Evolutionary conservation across 2,797 vertebrate species (phyloP).

Genomic region (Taenioides sp.): DNA sequence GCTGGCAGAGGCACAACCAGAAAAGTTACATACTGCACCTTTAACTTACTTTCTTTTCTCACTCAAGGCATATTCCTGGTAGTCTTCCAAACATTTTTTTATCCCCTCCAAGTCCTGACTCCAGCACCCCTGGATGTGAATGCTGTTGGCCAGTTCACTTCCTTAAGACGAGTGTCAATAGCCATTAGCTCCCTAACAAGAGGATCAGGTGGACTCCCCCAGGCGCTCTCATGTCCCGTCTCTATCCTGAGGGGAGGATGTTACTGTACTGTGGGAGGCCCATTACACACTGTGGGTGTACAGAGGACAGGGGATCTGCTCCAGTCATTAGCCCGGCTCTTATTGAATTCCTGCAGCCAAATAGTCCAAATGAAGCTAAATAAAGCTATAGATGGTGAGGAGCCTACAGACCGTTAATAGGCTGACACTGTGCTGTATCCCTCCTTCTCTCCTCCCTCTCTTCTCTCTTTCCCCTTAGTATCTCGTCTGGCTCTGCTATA

Average conservation of each 20-base stretch:
- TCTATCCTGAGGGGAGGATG: slow-evolving; percentile 65
- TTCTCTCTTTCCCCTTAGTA: background rate
- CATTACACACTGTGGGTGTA: slow-evolving; percentile 75
- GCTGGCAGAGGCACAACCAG: background rate
- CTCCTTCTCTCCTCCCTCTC: slow-evolving; percentile 14
- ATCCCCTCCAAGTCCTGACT: slow-evolving; percentile 42
- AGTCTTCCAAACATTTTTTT: slow-evolving; percentile 33
- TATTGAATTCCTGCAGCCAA: slow-evolving; percentile 69
- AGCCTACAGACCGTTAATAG: slow-evolving; percentile 69
- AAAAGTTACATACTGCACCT: background rate
- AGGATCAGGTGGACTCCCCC: slow-evolving; percentile 68
- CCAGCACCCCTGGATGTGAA: slow-evolving; percentile 38
- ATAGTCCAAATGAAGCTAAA: slow-evolving; percentile 75
- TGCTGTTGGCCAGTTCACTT: slow-evolving; percentile 53
- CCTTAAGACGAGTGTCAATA: slow-evolving; percentile 67
- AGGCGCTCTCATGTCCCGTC: slow-evolving; percentile 64
- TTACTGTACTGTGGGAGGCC: slow-evolving; percentile 57
- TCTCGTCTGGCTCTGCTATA: background rate
- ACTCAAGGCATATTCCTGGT: slow-evolving; percentile 27
- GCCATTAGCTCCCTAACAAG: slow-evolving; percentile 64
- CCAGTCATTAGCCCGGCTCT: slow-evolving; percentile 81
- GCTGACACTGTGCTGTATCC: slow-evolving; percentile 60
- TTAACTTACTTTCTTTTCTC: background rate
- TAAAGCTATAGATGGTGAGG: slow-evolving; percentile 70
- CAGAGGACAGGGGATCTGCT: slow-evolving; percentile 79